Percentiles rank a stretch among this genome's conserved stretches.
These are phyloP conservation scores for Otolemur crassicaudatus DNA, from an alignment of 2,797 vertebrate genomes.

Conservation along the genomic window DNA sequence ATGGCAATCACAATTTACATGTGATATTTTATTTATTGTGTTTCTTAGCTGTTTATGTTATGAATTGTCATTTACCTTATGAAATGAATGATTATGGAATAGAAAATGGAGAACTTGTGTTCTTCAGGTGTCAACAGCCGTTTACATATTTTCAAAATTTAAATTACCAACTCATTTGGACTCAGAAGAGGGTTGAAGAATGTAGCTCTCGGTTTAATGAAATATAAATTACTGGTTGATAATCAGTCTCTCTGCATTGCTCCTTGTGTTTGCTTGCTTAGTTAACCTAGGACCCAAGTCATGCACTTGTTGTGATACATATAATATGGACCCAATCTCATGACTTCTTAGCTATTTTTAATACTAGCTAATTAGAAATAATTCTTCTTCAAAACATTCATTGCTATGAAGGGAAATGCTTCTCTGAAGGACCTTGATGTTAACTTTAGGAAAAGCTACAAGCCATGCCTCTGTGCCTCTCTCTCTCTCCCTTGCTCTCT, in stretches of 20 bases:
- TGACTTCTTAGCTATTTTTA: background rate
- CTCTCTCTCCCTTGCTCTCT: background rate
- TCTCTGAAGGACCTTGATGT: background rate
- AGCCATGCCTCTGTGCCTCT: background rate
- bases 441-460: background rate
- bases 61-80: background rate
- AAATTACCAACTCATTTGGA: background rate
- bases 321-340: background rate
- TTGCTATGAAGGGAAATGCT: background rate
- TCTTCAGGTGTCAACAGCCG: background rate
- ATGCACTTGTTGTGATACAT: background rate
- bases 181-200: background rate
- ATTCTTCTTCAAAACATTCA: background rate
- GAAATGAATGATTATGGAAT: background rate
- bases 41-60: background rate
- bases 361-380: background rate
- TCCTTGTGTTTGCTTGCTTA: background rate
- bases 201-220: background rate
- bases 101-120: background rate
- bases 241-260: background rate
- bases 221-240: background rate
- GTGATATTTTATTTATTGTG: background rate
- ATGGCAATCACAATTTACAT: background rate
- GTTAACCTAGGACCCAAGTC: background rate
- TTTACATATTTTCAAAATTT: constrained; percentile 5